Evolutionary conservation across 2,113 vertebrate genomes (phyloP), one percentile per base, ranked within the genome.

Genomic region (Aegotheles bennettii): DNA sequence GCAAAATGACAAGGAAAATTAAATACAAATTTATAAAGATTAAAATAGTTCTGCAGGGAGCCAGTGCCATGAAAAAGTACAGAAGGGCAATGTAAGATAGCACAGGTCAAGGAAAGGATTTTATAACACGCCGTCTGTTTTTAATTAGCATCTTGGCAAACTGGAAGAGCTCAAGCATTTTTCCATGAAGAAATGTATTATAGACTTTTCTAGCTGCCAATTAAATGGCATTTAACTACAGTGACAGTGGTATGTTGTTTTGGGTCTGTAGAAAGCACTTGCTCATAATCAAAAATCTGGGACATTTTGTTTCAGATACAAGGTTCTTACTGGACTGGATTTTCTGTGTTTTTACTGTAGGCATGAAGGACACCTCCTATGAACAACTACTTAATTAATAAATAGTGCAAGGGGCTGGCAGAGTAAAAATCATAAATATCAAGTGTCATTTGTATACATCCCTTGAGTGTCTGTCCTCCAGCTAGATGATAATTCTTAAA

Each of bases 131-230:
- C 87, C 0, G 56, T 92, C 93, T 97, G 92, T 70, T 96, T 96
- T 97, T 96, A 96, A 96, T 95, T 96, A 97, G 79, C 76, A 75
- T 89, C 94, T 96, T 96, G 94, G 93, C 93, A 95, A 89, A 94
- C 73, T 93, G 68, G 76, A 93, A 86, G 65, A 92, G 88, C 65
- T 93, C 92, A 95, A 94, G 78, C 82, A 84, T 93, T 97, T 95
- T 95, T 96, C 75, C 83, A 86, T 88, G 92, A 95, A 95, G 74
- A 91, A 95, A 94, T 67, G 90, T 93, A 95, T 95, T 92, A 75
- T 24, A 93, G 96, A 73, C 84, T 92, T 88, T 89, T 71, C 56
- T 90, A 90, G 79, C 76, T 96, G 94, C 94, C 92, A 96, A 90
- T 96, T 96, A 96, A 95, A 89, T 95, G 95, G 92, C 93, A 96